Percentiles rank a stretch among this genome's conserved stretches.
Evolutionary conservation across 2,888 invertebrate species (phyloP).

Genomic region (Stenchaetothrips biformis): DNA sequence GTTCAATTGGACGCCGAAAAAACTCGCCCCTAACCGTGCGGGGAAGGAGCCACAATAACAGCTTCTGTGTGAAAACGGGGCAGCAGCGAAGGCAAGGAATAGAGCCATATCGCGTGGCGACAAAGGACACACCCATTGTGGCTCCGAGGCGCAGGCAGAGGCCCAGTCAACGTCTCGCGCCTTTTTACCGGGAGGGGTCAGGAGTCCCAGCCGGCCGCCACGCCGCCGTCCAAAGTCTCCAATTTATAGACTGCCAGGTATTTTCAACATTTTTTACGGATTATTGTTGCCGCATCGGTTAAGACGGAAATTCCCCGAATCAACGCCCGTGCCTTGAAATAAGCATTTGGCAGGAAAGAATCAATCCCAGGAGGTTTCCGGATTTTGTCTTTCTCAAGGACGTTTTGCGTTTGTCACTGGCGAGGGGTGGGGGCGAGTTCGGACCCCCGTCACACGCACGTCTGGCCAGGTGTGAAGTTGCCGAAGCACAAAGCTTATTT

Average conservation of each 20-base stretch:
- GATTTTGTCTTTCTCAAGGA: no score
- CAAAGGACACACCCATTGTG: conserved; percentile 3
- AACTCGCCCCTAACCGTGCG: not conserved
- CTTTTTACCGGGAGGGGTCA: not conserved
- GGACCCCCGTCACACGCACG: no score
- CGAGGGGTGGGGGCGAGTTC: no score
- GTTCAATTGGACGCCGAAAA: not conserved
- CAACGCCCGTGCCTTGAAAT: no score
- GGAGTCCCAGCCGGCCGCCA: not conserved
- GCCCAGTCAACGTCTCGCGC: not conserved
- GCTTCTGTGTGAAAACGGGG: not conserved
- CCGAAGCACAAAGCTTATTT: no score
- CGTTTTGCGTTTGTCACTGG: no score
- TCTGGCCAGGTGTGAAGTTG: no score
- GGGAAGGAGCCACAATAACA: not conserved
- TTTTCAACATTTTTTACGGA: not conserved
- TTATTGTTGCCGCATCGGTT: no score
- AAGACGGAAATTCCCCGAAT: no score
- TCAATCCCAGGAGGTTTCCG: no score
- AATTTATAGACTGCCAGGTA: not conserved
- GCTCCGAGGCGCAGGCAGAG: not conserved
- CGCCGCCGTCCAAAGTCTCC: not conserved
- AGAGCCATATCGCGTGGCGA: conserved; percentile 9
- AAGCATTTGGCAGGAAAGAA: no score
- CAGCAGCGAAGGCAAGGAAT: not conserved